Percentiles rank a stretch among this genome's conserved stretches.
phyloP scores from a whole-genome alignment of 1,140 invertebrate species.

The Oedothorax gibbosus region DNA sequence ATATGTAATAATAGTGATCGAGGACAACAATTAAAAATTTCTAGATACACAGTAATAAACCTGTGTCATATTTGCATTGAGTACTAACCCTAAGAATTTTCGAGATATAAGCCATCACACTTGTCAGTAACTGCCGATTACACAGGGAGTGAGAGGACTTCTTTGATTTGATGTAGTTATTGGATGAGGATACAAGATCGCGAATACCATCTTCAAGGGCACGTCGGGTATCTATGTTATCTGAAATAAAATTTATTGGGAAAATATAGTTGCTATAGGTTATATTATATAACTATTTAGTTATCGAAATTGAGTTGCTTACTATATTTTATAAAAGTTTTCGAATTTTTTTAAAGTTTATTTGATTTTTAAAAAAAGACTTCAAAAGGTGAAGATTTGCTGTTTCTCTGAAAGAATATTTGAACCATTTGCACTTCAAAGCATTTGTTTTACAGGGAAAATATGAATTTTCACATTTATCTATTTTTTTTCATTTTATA shows the following conservation, averaged over 20 bases:
- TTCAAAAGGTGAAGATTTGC: too few species aligned
- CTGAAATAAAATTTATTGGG: conserved; percentile 66
- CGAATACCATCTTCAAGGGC: conserved; percentile 82
- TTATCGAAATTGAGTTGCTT: too few species aligned
- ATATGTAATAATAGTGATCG: too few species aligned
- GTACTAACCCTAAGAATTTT: conserved; percentile 80
- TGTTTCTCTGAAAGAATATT: too few species aligned
- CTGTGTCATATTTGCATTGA: background rate
- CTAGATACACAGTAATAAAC: background rate
- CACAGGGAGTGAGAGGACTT: conserved; percentile 67
- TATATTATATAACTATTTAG: too few species aligned
- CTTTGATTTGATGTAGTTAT: conserved; percentile 84
- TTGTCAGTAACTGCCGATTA: conserved; percentile 71
- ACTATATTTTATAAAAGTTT: too few species aligned
- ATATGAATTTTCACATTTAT: too few species aligned
- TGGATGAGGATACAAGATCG: conserved; percentile 83
- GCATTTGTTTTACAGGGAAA: too few species aligned
- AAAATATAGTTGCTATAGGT: background rate
- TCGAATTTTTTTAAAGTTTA: too few species aligned
- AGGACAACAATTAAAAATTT: background rate
- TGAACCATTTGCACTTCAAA: too few species aligned
- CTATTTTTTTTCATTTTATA: too few species aligned
- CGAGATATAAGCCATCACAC: conserved; percentile 81
- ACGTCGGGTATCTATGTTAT: conserved; percentile 93
- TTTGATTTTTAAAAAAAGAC: too few species aligned